Evolutionary conservation across 2,888 invertebrate species (phyloP), one percentile per base, ranked within the genome.

Genomic region (Gisinianus flammeolus): DNA sequence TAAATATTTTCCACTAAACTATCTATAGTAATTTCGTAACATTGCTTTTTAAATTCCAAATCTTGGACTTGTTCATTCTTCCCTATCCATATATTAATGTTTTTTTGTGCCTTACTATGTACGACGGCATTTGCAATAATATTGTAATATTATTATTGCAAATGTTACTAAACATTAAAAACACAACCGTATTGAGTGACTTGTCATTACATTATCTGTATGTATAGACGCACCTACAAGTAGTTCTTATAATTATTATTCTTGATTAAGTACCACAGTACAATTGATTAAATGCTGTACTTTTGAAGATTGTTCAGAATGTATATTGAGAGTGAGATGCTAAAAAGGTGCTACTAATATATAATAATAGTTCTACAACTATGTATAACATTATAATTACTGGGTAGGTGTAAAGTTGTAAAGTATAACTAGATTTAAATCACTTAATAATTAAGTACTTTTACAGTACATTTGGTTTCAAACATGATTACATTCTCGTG

Each of bases 161-260:
- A 19, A 31, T 66, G 28, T 35, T 31, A n/a, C 62, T 64, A n/a
- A 54, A 19, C 62, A 62, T n/a, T 67, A 31, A 24, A n/a, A 5
- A 67, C 67, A 67, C 67, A 67, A 67, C 67, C 67, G 22, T 30
- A 67, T 67, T 33, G 67, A 67, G 67, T 67, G 67, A 67, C 67
- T 30, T 31, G 19, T 58, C 58, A 58, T 58, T 58, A 58, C 22
- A 58, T 2, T n/a, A 58, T 58, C 19, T 56, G 56, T n/a, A 58
- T 24, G n/a, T n/a, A 58, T 6, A 24, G 22, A 62, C 62, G 62
- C 26, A 62, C 26, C 24, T 10, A 62, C 26, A 62, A 44, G 19
- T 19, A 44, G 44, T 44, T 4, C 12, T 44, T 4, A 44, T 44
- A 2, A 44, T 44, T 44, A 44, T 44, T 6, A 44, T 44, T 44